Percentiles rank a stretch among this genome's conserved stretches.
Conservation (phyloP, 2,113 vertebrate genomes). For the Chaenocephalus aceratus region DNA sequence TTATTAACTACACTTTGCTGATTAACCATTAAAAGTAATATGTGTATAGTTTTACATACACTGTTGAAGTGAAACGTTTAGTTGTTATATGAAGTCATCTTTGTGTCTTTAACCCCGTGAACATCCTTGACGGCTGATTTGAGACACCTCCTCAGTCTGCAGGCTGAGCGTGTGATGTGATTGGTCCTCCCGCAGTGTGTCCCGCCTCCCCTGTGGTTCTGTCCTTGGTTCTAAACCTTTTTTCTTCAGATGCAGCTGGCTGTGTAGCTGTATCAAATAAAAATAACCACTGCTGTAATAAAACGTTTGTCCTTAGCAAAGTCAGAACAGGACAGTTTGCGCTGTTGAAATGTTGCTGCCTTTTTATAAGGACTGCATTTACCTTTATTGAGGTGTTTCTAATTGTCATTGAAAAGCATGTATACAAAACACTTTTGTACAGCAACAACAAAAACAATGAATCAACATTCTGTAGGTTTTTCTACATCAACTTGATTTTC, state of each 20-base stretch:
- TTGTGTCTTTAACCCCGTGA: not conserved
- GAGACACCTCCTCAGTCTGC: slow-evolving; percentile 37
- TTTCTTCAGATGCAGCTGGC: slow-evolving; percentile 18
- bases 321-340: not conserved
- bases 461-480: not conserved
- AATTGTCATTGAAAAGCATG: not conserved
- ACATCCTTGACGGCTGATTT: slow-evolving; percentile 14
- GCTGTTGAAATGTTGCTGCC: not conserved
- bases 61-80: not conserved
- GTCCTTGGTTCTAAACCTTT: slow-evolving; percentile 31
- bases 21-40: not conserved
- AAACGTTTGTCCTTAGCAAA: slow-evolving; percentile 15
- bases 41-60: not conserved
- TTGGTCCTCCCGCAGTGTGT: slow-evolving; percentile 6
- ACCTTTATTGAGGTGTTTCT: not conserved
- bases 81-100: slow-evolving; percentile 3
- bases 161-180: slow-evolving; percentile 17
- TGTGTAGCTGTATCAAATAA: slow-evolving; percentile 14
- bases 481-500: not conserved
- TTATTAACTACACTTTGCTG: not conserved
- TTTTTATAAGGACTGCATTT: not conserved
- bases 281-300: slow-evolving; percentile 23
- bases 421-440: not conserved
- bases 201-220: slow-evolving; percentile 1
- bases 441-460: not conserved